Base-by-base conservation (phyloP, 2,797 vertebrate genomes). In the Coccyzus lansbergi region DNA sequence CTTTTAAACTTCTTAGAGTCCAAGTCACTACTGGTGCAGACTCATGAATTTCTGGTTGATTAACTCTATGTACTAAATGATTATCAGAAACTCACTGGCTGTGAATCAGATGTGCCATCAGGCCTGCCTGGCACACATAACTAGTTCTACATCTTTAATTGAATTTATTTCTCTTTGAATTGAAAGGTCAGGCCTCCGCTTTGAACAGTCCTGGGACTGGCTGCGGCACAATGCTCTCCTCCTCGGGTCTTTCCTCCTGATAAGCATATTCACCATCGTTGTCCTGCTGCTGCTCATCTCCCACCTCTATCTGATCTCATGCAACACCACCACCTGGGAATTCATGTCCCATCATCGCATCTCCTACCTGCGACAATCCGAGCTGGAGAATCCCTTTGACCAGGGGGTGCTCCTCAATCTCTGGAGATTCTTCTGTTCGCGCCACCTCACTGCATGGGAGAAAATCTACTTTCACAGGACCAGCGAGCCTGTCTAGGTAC, bases 321-420 rank as follows among this genome's bases (percentile, higher is more conserved):
- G 98, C 87, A 99, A 99, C 96, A 98, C 98, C 82, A 99, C 99
- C 71, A 99, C 99, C 40, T 99, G 99, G 99, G 99, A 99, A 95
- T 99, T 99, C 97, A 99, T 99, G 98, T 99, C 99, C 0, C 98
- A 98, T 29, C 99, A 99, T 86, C 98, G 99, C 94, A 99, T 99
- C 81, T 98, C 99, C 96, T 99, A 99, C 98, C 98, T 99, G 96
- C 98, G 97, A 28, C 98, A 99, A 96, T 98, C 98, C 0, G 98
- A 98, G 18, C 52, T 96, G 1, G 97, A 98, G 89, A 99, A 99
- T 96, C 99, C 99, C 15, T 99, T 99, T 7, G 99, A 99, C 97
- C 98, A 98, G 2, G 99, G 99, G 20, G 92, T 98, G 24, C 51
- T 98, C 40, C 97, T 96, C 77, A 99, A 99, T 94, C 98, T 99